These are phyloP conservation scores for Craniophora ligustri DNA, from an alignment of 2,888 invertebrate species.

Conservation along the genomic window DNA sequence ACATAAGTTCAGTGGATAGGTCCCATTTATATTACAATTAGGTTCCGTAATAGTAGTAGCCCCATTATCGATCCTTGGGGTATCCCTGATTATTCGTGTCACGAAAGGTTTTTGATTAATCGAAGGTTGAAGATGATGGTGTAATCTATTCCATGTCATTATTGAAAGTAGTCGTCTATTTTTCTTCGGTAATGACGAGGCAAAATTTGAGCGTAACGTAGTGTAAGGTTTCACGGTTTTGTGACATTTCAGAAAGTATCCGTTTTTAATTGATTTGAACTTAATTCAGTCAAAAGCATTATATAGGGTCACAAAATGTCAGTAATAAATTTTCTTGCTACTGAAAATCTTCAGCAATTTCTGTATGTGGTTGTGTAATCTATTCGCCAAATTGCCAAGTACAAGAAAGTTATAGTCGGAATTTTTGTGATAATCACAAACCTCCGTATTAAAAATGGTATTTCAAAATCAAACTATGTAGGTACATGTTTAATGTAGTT, in stretches of 20 bases:
- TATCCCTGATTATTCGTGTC: slow-evolving; percentile 24
- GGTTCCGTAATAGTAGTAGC: slow-evolving; percentile 10
- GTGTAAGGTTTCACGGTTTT: background rate
- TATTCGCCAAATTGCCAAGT: no score
- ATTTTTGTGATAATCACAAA: no score
- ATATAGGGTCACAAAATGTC: background rate
- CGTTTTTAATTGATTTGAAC: background rate
- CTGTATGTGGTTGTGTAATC: no score
- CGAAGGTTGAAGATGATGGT: slow-evolving; percentile 5
- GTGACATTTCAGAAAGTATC: background rate
- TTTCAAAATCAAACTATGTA: no score
- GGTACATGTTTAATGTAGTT: no score
- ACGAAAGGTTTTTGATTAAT: slow-evolving; percentile 28
- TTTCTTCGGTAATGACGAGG: slow-evolving; percentile 4
- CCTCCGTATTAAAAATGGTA: no score
- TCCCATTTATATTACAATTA: slow-evolving; percentile 40
- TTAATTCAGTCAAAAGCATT: background rate
- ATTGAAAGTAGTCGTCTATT: slow-evolving; percentile 2
- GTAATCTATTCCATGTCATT: slow-evolving; percentile 32
- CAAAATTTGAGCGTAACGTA: slow-evolving; percentile 7
- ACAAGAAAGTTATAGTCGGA: no score
- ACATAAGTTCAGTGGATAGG: slow-evolving; percentile 38
- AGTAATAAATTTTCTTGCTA: background rate
- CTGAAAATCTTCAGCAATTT: no score
- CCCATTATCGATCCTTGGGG: slow-evolving; percentile 27